These are phyloP conservation scores for Meloidogyne floridensis DNA, from an alignment of 1,140 invertebrate genomes.

Conservation along the genomic window DNA sequence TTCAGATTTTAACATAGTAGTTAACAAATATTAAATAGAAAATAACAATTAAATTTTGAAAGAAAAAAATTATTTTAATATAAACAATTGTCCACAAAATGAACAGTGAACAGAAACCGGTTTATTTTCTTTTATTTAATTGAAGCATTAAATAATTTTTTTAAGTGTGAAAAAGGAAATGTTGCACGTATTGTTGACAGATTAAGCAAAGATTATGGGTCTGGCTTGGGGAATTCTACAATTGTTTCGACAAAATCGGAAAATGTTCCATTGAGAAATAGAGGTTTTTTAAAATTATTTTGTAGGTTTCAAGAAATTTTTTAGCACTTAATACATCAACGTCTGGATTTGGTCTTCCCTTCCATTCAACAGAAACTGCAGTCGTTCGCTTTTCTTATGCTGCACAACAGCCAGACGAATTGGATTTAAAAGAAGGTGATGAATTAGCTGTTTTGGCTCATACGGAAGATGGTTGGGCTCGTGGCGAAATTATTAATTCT, in stretches of 20 bases:
- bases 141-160: slow-evolving; percentile 13
- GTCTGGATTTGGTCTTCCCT: slow-evolving; percentile 1
- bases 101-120: slow-evolving; percentile 3
- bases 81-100: background rate
- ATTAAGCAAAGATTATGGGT: slow-evolving; percentile 35
- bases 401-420: slow-evolving; percentile 88
- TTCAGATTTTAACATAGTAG: background rate
- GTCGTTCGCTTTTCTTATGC: slow-evolving; percentile 85
- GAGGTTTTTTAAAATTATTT: slow-evolving; percentile 14
- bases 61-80: background rate
- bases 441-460: slow-evolving; percentile 81
- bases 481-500: slow-evolving; percentile 65
- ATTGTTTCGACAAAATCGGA: background rate
- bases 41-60: background rate
- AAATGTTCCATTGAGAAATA: slow-evolving; percentile 19
- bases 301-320: background rate
- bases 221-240: background rate
- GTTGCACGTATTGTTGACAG: slow-evolving; percentile 30
- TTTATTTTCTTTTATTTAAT: slow-evolving; percentile 2
- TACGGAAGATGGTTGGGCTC: slow-evolving; percentile 69
- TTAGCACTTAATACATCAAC: background rate
- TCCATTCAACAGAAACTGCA: slow-evolving; percentile 68
- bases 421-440: slow-evolving; percentile 84
- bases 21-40: background rate
- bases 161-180: slow-evolving; percentile 29